Conservation (phyloP, 2,797 vertebrate genomes). For the Pristis pectinata region DNA sequence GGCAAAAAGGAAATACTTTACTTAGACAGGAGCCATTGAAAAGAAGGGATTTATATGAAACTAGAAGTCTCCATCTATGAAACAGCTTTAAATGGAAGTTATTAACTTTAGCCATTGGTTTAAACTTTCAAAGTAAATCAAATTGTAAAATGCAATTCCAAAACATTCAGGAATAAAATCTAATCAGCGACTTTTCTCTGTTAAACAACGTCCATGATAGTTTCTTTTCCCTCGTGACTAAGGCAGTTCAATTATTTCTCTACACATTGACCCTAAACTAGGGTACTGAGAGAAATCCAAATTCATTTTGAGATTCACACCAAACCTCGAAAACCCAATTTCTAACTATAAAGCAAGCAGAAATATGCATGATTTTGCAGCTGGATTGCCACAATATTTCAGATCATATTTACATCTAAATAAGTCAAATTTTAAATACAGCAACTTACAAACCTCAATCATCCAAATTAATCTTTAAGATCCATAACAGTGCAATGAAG, state of each 20-base stretch:
- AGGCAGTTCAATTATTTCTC: neutral
- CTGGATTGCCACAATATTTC: neutral
- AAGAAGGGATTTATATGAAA: neutral
- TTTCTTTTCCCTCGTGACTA: neutral
- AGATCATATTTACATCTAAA: neutral
- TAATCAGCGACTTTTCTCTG: neutral
- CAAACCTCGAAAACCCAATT: neutral
- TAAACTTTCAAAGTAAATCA: neutral
- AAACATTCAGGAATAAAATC: neutral
- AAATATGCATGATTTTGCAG: neutral
- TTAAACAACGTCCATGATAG: neutral
- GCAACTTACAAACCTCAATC: neutral
- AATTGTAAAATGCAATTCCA: neutral
- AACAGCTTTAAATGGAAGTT: neutral
- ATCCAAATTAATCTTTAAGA: neutral
- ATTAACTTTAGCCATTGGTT: neutral
- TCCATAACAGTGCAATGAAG: neutral
- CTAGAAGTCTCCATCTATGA: neutral
- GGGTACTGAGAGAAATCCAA: neutral
- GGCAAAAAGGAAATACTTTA: neutral
- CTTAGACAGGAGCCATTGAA: neutral
- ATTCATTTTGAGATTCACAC: neutral
- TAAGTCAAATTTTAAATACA: neutral
- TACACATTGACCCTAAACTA: neutral
- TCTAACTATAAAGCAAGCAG: neutral